Evolutionary conservation across 2,113 vertebrate genomes (phyloP).

Genomic region (Elachura formosa): DNA sequence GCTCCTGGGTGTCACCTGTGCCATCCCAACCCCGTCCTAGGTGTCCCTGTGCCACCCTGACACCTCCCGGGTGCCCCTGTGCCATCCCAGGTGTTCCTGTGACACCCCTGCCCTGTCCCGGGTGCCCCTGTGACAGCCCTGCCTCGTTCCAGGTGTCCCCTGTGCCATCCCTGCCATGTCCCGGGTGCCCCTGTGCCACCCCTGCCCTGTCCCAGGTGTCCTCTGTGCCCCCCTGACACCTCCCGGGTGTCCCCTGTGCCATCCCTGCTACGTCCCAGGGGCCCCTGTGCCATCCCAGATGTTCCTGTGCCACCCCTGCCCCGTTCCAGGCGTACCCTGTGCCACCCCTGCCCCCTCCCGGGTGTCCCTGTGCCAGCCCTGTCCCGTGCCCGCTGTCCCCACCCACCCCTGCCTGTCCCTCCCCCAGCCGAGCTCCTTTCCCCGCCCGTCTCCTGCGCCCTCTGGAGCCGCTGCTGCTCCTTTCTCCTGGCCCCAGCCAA

Average conservation of each 20-base stretch:
- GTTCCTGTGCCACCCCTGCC: no score
- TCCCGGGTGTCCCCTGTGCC: background rate
- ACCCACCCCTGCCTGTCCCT: no score
- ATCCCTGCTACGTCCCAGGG: no score
- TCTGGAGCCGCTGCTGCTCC: background rate
- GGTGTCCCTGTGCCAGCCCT: background rate
- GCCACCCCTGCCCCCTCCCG: fast-evolving
- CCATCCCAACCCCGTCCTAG: no score
- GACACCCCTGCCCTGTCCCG: no score
- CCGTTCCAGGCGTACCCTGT: background rate
- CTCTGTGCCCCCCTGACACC: no score
- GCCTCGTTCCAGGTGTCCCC: no score
- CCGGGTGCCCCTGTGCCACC: no score
- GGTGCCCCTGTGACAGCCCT: no score
- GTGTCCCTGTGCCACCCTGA: fast-evolving
- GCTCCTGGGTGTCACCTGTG: no score
- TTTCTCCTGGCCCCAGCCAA: background rate
- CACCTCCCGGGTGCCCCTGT: background rate
- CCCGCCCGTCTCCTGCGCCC: background rate
- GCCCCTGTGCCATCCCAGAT: background rate
- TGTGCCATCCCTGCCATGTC: background rate
- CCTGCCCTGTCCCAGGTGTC: background rate
- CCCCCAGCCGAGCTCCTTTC: background rate
- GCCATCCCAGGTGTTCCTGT: background rate
- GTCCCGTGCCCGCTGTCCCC: background rate